Evolutionary conservation across 1,140 invertebrate species (phyloP).

Genomic region (Camponotus vicinus): DNA sequence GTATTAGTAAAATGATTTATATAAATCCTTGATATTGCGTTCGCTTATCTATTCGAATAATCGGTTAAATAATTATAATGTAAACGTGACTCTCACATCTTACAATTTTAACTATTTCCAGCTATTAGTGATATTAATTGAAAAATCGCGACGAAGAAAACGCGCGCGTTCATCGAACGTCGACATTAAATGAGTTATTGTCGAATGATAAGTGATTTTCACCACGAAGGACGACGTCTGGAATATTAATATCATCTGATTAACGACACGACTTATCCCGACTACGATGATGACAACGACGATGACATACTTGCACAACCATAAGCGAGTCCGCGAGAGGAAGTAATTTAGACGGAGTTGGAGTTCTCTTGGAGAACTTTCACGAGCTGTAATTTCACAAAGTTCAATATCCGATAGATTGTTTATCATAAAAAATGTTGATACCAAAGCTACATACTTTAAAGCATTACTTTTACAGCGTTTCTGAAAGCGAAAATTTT

Average conservation of each 20-base stretch:
- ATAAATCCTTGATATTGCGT: constrained; percentile 1
- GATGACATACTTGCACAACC: constrained; percentile 24
- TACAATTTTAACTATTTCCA: neutral
- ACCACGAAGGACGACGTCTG: constrained; percentile 30
- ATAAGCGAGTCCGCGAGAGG: constrained; percentile 39
- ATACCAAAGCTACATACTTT: constrained; percentile 28
- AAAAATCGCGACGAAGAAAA: constrained; percentile 41
- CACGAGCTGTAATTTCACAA: constrained; percentile 36
- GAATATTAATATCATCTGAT: constrained; percentile 54
- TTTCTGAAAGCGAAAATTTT: constrained; percentile 30
- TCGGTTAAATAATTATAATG: constrained; percentile 31
- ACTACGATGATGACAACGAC: constrained; percentile 8
- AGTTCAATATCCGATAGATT: constrained; percentile 47
- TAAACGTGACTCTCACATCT: constrained; percentile 16
- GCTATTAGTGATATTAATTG: constrained; percentile 44
- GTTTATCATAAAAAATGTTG: constrained; percentile 54
- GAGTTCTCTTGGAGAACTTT: constrained; percentile 14
- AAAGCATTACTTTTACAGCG: constrained; percentile 40
- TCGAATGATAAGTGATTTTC: constrained; percentile 52
- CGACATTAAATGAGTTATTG: constrained; percentile 21
- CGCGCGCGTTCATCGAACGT: neutral
- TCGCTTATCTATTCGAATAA: neutral
- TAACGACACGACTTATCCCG: constrained; percentile 49
- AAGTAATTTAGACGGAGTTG: constrained; percentile 54
- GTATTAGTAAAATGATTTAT: constrained; percentile 23